Evolutionary conservation across 2,113 vertebrate species (phyloP).

Genomic region (Toxostoma redivivum): DNA sequence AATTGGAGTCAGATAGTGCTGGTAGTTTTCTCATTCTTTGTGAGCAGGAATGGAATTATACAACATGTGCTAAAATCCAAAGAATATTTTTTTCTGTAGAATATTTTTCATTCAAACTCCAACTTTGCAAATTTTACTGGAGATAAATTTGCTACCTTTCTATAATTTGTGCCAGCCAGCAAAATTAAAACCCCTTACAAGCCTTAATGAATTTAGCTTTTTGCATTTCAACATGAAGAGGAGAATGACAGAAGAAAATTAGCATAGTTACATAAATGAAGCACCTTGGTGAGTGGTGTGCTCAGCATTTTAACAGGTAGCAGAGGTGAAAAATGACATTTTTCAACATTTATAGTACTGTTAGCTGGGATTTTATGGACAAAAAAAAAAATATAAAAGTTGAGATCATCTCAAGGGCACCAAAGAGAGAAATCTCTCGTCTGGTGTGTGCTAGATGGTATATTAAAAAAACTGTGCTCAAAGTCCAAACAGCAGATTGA

Average conservation of each 20-base stretch:
- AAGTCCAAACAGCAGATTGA: not conserved
- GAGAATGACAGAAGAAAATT: constrained; percentile 22
- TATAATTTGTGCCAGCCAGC: not conserved
- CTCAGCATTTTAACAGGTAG: not conserved
- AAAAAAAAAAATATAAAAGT: not conserved
- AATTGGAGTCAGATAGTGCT: not conserved
- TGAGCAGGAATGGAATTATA: not conserved
- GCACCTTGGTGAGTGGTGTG: not conserved
- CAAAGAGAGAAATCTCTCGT: not conserved
- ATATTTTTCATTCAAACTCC: not conserved
- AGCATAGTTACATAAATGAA: not conserved
- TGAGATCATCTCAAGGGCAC: not conserved
- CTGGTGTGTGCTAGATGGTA: not conserved
- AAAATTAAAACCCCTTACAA: not conserved
- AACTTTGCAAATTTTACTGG: not conserved
- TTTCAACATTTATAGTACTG: not conserved
- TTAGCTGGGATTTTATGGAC: not conserved
- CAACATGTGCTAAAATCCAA: not conserved
- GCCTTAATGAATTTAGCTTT: constrained; percentile 31
- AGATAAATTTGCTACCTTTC: not conserved
- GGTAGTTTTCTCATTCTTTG: not conserved
- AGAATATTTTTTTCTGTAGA: not conserved
- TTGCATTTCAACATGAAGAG: not conserved
- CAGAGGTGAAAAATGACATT: not conserved
- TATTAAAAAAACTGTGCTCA: not conserved